A percentile compares a stretch with the other conserved stretches of the same genome.
Conservation (phyloP, 2,113 vertebrate genomes). For the Cynoglossus semilaevis region DNA sequence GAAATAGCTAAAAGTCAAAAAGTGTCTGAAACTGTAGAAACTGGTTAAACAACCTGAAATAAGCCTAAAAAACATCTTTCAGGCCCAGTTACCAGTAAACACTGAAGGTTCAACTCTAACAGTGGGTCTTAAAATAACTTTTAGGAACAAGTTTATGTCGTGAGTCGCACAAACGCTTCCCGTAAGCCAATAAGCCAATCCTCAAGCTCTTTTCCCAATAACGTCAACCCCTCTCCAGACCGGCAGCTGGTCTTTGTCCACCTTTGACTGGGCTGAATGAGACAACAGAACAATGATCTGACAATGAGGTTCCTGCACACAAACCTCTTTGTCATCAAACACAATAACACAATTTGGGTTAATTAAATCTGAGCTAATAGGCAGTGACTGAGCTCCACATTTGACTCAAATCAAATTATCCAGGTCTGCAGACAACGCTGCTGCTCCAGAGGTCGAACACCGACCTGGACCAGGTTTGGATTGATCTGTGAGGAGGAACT, state of each 20-base stretch:
- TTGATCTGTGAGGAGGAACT: constrained; percentile 56
- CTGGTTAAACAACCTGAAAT: no score
- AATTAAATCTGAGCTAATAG: constrained; percentile 77
- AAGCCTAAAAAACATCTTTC: no score
- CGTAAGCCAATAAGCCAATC: no score
- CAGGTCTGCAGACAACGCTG: constrained; percentile 55
- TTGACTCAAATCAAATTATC: constrained; percentile 75
- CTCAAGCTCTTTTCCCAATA: constrained; percentile 10
- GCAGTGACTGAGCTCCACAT: constrained; percentile 71
- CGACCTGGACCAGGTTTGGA: constrained; percentile 64
- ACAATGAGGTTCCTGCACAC: constrained; percentile 69
- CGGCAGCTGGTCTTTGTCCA: constrained; percentile 58
- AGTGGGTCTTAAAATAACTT: no score
- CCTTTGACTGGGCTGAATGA: constrained; percentile 68
- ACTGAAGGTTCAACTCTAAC: no score
- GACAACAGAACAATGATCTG: constrained; percentile 71
- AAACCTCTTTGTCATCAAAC: constrained; percentile 75
- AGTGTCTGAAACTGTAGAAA: no score
- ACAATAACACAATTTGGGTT: constrained; percentile 77
- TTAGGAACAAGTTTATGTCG: no score
- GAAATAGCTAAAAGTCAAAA: no score
- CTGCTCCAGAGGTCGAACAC: constrained; percentile 29
- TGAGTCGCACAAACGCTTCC: no score
- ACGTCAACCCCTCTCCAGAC: constrained; percentile 32
- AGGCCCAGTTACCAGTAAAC: no score